A percentile compares a stretch with the other conserved stretches of the same genome.
Evolutionary conservation across 2,797 vertebrate genomes (phyloP).

Genomic region (Anabacerthia variegaticeps): DNA sequence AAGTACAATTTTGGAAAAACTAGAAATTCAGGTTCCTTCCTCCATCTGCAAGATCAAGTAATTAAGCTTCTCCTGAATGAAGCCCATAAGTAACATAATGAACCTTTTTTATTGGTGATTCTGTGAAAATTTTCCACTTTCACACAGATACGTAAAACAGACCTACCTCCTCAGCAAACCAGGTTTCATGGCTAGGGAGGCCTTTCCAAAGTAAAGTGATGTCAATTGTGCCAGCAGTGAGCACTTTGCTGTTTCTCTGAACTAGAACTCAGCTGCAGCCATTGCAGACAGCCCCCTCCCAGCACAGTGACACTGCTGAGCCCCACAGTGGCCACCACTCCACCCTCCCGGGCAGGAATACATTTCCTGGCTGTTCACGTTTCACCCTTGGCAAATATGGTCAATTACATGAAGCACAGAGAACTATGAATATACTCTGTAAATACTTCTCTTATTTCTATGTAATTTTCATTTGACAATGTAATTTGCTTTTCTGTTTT

Average conservation of each 20-base stretch:
- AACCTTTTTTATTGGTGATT: neutral
- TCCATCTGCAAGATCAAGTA: neutral
- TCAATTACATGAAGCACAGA: neutral
- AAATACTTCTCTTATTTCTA: conserved; percentile 26
- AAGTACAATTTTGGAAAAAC: neutral
- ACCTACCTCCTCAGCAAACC: neutral
- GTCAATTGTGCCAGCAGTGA: neutral
- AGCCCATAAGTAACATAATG: neutral
- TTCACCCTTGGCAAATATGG: neutral
- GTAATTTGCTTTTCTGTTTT: conserved; percentile 46
- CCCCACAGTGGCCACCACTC: neutral
- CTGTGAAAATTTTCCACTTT: neutral
- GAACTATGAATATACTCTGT: neutral
- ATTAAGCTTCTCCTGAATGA: neutral
- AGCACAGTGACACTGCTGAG: neutral
- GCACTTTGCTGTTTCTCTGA: neutral
- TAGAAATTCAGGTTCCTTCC: neutral
- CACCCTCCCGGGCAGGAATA: neutral
- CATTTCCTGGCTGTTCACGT: neutral
- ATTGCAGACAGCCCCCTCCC: neutral
- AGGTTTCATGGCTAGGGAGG: neutral
- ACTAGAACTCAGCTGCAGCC: neutral
- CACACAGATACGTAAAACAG: neutral
- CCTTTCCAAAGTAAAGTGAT: neutral
- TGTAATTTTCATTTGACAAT: conserved; percentile 17